Conservation (phyloP, 1,140 invertebrate species). For the Dendroctonus ponderosae region DNA sequence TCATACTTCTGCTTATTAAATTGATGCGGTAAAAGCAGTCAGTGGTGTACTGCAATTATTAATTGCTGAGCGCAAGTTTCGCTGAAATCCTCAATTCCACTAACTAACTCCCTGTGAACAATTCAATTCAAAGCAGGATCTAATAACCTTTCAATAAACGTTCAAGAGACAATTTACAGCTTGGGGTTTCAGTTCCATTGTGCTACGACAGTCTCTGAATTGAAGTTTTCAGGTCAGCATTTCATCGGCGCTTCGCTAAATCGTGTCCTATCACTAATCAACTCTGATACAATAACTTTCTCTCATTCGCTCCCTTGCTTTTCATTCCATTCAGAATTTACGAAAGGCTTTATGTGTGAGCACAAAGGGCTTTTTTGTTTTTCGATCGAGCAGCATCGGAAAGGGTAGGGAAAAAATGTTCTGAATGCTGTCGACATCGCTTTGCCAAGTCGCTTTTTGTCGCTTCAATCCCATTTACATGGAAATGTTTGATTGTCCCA, state of each 20-base stretch:
- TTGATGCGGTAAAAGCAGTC: too few relatives aligned
- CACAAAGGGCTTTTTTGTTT: slow-evolving; percentile 25
- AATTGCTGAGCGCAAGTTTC: too few relatives aligned
- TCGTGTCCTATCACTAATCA: slow-evolving; percentile 45
- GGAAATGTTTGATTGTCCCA: too few relatives aligned
- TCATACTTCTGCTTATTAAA: too few relatives aligned
- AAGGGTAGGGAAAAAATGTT: slow-evolving; percentile 21
- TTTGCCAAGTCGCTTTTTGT: too few relatives aligned
- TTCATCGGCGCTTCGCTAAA: slow-evolving; percentile 39
- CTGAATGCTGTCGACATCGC: too few relatives aligned
- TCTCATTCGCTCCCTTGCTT: slow-evolving; percentile 29
- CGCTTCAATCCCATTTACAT: too few relatives aligned
- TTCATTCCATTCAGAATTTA: slow-evolving; percentile 28
- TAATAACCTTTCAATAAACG: slow-evolving; percentile 8
- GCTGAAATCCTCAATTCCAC: too few relatives aligned
- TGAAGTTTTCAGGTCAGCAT: slow-evolving; percentile 41
- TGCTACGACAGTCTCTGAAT: slow-evolving; percentile 22
- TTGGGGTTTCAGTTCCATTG: slow-evolving; percentile 23
- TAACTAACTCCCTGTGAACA: too few relatives aligned
- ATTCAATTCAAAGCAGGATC: background rate
- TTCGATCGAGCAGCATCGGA: slow-evolving; percentile 6
- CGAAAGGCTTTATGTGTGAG: slow-evolving; percentile 14
- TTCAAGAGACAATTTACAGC: slow-evolving; percentile 27
- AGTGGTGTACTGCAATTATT: too few relatives aligned
- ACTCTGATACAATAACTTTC: slow-evolving; percentile 39